These are phyloP conservation scores for Saturnia japonica DNA, from an alignment of 2,888 invertebrate species.

Conservation along the genomic window DNA sequence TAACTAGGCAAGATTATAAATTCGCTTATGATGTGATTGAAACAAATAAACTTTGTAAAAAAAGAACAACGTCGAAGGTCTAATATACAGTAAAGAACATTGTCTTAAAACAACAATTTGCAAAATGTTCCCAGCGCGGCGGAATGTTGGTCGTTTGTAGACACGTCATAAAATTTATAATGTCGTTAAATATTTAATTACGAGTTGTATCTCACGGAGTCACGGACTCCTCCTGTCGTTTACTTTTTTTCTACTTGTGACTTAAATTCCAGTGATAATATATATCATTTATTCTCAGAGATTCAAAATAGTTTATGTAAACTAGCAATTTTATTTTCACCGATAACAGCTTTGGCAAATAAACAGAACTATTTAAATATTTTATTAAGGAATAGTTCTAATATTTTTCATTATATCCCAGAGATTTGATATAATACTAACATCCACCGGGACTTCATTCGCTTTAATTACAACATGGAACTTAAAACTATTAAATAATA, in stretches of 20 bases:
- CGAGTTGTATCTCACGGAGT: slow-evolving; percentile 15
- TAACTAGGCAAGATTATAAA: not conserved
- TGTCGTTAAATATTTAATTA: slow-evolving; percentile 30
- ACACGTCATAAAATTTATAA: slow-evolving; percentile 23
- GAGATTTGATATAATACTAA: too few relatives aligned
- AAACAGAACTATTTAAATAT: too few relatives aligned
- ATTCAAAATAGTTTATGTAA: too few relatives aligned
- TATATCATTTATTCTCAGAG: too few relatives aligned
- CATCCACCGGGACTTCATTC: too few relatives aligned
- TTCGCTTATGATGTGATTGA: not conserved
- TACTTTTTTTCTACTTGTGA: not conserved
- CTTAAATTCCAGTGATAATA: not conserved
- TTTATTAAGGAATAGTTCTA: too few relatives aligned
- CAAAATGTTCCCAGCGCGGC: slow-evolving; percentile 14
- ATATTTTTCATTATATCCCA: too few relatives aligned
- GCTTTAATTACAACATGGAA: too few relatives aligned
- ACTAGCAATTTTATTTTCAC: too few relatives aligned
- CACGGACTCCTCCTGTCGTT: not conserved
- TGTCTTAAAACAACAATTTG: slow-evolving; percentile 10
- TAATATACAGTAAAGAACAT: slow-evolving; percentile 2
- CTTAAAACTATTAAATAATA: too few relatives aligned
- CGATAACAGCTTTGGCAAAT: too few relatives aligned
- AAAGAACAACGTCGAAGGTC: not conserved
- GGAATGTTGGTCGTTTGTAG: slow-evolving; percentile 7
- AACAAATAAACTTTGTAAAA: not conserved